Conservation (phyloP, 2,797 vertebrate genomes). For the Poeciliopsis presidionis region DNA sequence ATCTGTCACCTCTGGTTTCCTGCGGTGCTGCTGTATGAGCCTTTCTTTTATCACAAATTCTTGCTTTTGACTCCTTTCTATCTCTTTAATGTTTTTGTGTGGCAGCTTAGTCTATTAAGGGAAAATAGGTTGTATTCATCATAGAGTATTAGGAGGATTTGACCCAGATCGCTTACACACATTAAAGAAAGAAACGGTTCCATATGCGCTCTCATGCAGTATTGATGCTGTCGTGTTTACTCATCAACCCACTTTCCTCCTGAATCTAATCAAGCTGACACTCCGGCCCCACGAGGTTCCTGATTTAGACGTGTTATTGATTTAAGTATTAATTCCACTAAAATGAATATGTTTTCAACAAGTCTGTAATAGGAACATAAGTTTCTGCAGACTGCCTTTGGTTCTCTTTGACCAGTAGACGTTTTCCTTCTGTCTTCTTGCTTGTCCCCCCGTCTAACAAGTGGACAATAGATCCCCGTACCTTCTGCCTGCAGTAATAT, state of each 20-base stretch:
- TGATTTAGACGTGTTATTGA: slow-evolving; percentile 59
- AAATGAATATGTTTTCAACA: slow-evolving; percentile 54
- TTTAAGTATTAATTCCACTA: slow-evolving; percentile 49
- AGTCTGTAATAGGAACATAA: slow-evolving; percentile 42
- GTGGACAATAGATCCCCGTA: slow-evolving; percentile 29
- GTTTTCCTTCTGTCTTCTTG: slow-evolving; percentile 33
- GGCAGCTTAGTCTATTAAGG: slow-evolving; percentile 29
- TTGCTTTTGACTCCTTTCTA: slow-evolving; percentile 23
- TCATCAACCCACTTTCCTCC: slow-evolving; percentile 71
- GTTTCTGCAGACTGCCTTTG: slow-evolving; percentile 29
- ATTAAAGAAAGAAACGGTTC: slow-evolving; percentile 63
- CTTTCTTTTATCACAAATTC: background rate
- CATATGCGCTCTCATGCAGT: slow-evolving; percentile 71
- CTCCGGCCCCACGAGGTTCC: slow-evolving; percentile 50
- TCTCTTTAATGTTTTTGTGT: slow-evolving; percentile 30
- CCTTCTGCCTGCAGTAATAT: slow-evolving; percentile 42
- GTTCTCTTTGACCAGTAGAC: slow-evolving; percentile 46
- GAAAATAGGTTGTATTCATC: slow-evolving; percentile 36
- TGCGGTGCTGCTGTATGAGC: background rate
- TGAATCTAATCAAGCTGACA: slow-evolving; percentile 69
- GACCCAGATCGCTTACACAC: slow-evolving; percentile 69
- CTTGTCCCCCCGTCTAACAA: slow-evolving; percentile 34
- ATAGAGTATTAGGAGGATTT: slow-evolving; percentile 51
- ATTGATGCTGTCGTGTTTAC: slow-evolving; percentile 76
- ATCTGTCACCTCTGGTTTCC: background rate